Evolutionary conservation across 2,113 vertebrate genomes (phyloP), one percentile per base, ranked within the genome.

Genomic region (Zootoca vivipara): DNA sequence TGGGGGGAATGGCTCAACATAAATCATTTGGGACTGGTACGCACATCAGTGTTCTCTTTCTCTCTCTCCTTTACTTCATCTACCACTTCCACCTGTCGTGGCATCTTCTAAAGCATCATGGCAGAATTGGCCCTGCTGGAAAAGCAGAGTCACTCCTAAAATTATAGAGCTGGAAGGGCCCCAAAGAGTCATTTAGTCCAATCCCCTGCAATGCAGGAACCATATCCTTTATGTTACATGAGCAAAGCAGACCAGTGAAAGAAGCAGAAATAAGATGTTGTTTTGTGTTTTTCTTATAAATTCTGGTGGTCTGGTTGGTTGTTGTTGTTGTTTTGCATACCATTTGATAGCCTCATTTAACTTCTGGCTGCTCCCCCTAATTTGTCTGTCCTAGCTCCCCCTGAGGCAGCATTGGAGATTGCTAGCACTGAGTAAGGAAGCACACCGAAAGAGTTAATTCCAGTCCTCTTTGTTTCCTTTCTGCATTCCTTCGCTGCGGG

Each of bases 161-260:
- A 52, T 52, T 52, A 52, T 52, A 52, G 46, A 52, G 10, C 46
- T 52, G 46, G 10, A 52, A 52, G 46, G 46, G 46, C 3, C 46
- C 46, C 46, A 52, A 52, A 52, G 46, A 52, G 46, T 52, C 46
- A 52, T 52, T 10, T 52, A 52, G 46, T 52, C 10, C 26, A 69
- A 10, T 8, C 65, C 28, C 22, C 65, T 69, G 65, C 33, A 75
- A 75, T 38, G n/a, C 33, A 75, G 38, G 74, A 3, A 35, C 9
- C 8, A 10, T 38, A 38, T 40, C 33, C 22, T 22, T 40, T 16
- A 52, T 52, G 46, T 52, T 52, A 10, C 46, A 52, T 52, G 46
- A 52, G 30, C 52, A 83, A 83, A 69, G 86, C 82, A 84, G 64
- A 69, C 73, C 15, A 64, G 56, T 78, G 42, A 79, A 74, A 85